These are phyloP conservation scores for Catocala nupta DNA, from an alignment of 2,888 invertebrate genomes.

Conservation along the genomic window DNA sequence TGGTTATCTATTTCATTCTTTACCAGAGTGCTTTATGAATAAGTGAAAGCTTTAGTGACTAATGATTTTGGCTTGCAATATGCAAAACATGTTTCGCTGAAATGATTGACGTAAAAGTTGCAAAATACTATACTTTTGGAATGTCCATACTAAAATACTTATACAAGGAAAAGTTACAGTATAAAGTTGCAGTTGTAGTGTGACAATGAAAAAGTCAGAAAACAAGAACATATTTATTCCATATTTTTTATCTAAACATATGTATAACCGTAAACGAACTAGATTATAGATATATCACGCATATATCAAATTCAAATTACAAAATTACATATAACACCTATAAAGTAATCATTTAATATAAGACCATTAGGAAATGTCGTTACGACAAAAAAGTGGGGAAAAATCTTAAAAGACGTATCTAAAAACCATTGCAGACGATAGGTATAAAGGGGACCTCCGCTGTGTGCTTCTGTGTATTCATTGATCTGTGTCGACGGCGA, in stretches of 20 bases:
- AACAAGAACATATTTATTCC: not conserved
- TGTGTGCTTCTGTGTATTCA: slow-evolving; percentile 64
- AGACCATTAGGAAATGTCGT: slow-evolving; percentile 1
- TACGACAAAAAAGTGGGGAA: slow-evolving; percentile 11
- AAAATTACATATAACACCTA: not conserved
- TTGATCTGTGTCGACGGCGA: slow-evolving; percentile 72
- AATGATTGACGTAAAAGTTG: slow-evolving; percentile 23
- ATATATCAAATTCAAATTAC: not conserved
- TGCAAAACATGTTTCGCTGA: slow-evolving; percentile 38
- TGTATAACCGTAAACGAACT: not conserved
- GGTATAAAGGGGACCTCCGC: slow-evolving; percentile 36
- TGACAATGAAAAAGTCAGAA: not conserved
- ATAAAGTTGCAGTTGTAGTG: not conserved
- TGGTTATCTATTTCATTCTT: slow-evolving; percentile 25
- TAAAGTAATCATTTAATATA: not conserved
- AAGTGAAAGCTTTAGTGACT: slow-evolving; percentile 48
- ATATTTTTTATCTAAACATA: not conserved
- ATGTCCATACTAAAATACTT: not conserved
- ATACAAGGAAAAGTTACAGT: not conserved
- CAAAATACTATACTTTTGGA: slow-evolving; percentile 19
- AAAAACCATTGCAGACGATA: slow-evolving; percentile 27
- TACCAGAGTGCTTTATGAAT: slow-evolving; percentile 33
- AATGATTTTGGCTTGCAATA: slow-evolving; percentile 32
- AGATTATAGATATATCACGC: not conserved
- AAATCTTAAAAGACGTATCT: slow-evolving; percentile 24